Percentiles rank a stretch among this genome's conserved stretches.
phyloP scores from a whole-genome alignment of 2,888 invertebrate species.

The Drosophila mayaguana region DNA sequence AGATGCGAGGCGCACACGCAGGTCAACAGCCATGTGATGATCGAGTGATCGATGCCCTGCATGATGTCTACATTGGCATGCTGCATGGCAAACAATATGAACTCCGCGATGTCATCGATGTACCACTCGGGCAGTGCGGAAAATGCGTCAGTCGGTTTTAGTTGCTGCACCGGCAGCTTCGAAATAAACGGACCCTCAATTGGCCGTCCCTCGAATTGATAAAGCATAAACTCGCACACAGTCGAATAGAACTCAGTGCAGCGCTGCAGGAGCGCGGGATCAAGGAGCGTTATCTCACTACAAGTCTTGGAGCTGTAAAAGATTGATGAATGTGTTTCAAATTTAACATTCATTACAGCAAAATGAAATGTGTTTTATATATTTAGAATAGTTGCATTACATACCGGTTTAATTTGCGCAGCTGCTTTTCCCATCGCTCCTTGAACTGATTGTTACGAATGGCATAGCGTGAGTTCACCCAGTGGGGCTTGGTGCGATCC shows the following conservation, averaged over 20 bases:
- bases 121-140: conserved; percentile 98
- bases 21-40: conserved; percentile 95
- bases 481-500: conserved; percentile 92
- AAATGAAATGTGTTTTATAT: background rate
- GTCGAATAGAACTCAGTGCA: conserved; percentile 95
- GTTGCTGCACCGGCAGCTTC: conserved; percentile 87
- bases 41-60: conserved; percentile 91
- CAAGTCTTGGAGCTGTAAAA: conserved; percentile 92
- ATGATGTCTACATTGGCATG: conserved; percentile 88
- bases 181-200: conserved; percentile 86
- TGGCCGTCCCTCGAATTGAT: conserved; percentile 87
- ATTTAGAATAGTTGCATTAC: background rate
- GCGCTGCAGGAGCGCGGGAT: conserved; percentile 92
- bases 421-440: conserved; percentile 94
- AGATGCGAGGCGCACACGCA: conserved; percentile 95
- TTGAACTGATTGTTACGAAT: conserved; percentile 93
- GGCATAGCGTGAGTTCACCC: conserved; percentile 92
- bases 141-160: conserved; percentile 90
- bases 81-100: conserved; percentile 95
- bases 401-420: conserved; percentile 90
- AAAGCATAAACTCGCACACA: conserved; percentile 92
- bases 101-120: conserved; percentile 98
- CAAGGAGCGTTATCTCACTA: conserved; percentile 95
- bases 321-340: background rate
- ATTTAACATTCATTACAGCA: too few species aligned